Evolutionary conservation across 2,797 vertebrate species (phyloP).

Genomic region (Rallus crepitans): DNA sequence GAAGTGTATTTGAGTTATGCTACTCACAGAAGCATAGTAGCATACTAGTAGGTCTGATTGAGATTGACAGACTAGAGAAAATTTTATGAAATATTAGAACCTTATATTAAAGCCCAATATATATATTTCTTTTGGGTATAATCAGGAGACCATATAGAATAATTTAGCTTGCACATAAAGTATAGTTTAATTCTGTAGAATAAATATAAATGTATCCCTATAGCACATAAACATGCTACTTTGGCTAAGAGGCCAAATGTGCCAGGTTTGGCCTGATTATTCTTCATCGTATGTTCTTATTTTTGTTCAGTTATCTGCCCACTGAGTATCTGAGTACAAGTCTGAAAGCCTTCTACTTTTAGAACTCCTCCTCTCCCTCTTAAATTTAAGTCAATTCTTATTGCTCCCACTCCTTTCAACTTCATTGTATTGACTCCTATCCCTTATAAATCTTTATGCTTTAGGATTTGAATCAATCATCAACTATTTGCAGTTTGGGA

Average conservation of each 20-base stretch:
- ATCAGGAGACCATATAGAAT: not conserved
- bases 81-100: not conserved
- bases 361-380: not conserved
- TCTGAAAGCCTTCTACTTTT: not conserved
- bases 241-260: not conserved
- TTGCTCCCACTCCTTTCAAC: not conserved
- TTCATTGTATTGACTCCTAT: not conserved
- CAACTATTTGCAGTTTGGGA: not conserved
- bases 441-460: not conserved
- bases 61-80: not conserved
- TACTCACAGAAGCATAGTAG: not conserved
- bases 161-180: not conserved
- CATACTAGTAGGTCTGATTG: not conserved
- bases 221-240: not conserved
- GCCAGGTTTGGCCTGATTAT: not conserved
- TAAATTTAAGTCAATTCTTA: not conserved
- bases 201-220: not conserved
- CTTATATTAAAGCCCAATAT: not conserved
- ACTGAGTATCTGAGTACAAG: not conserved
- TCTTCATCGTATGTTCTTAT: not conserved
- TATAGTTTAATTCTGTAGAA: not conserved
- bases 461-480: not conserved
- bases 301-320: not conserved
- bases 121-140: not conserved
- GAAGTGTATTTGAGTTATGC: not conserved